Base-by-base conservation (phyloP, 2,113 vertebrate genomes). In the Drymodes brunneopygia region DNA sequence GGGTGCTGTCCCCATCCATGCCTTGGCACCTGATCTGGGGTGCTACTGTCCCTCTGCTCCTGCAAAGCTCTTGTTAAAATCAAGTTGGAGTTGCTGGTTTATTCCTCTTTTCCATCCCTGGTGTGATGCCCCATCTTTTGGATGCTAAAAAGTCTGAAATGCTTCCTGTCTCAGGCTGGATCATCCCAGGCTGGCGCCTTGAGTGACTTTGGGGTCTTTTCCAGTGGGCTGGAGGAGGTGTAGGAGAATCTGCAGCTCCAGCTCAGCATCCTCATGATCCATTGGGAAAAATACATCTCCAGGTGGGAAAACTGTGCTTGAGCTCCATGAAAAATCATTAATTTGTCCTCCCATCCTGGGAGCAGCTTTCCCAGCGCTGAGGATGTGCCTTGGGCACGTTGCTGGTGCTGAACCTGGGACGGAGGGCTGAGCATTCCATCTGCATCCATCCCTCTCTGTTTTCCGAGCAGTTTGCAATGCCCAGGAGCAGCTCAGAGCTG, bases 311-410 rank as follows among this genome's bases (percentile, higher is more conserved):
- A 33, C 44, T 21, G 25, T 33, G 25, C 25, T 48, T 18, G 24
- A 19, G 20, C 27, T 48, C 51, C 18, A 25, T 13, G 50, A 40
- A 64, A 85, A 83, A 79, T 7, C 23, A 31, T 18, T 11, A 22
- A 2, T 27, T 73, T 23, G 10, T 35, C 12, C 36, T 40, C 38
- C 44, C 29, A 2, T 42, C 38, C 65, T 8, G 9, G 44, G 40
- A 74, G 22, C 75, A 51, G 40, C 20, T 51, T 29, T 47, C 35
- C 25, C 2, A 0, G 10, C 0, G 0, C 67, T 31, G 18, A 22
- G 62, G 54, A 4, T 27, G 25, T 13, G 5, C 1, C 2, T 29
- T 24, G 65, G 40, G 47, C n/a, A 24, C 1, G 0, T 2, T 72
- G 24, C 35, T 17, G 31, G 31, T 66, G 82, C 57, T 0, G 0